A percentile compares a stretch with the other conserved stretches of the same genome.
These are phyloP conservation scores for Numida meleagris DNA, from an alignment of 2,113 vertebrate species.

Conservation along the genomic window DNA sequence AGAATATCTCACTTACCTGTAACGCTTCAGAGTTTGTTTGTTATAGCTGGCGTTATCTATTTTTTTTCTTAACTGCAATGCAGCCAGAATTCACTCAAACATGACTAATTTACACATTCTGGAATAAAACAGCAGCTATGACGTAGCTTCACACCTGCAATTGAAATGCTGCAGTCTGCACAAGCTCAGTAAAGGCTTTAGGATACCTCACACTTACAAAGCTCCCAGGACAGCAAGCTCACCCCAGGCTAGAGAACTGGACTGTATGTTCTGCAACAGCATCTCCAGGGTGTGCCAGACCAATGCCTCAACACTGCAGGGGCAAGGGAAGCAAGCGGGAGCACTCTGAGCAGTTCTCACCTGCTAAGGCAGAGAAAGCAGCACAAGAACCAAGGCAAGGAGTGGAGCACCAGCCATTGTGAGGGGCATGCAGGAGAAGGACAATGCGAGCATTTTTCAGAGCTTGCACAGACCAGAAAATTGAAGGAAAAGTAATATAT, in stretches of 20 bases:
- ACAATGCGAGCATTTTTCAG: not conserved
- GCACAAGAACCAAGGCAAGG: not conserved
- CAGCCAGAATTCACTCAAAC: not conserved
- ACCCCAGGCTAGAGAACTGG: not conserved
- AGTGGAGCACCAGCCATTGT: not conserved
- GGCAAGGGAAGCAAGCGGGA: not conserved
- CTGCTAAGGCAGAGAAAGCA: not conserved
- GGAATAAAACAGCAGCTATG: not conserved
- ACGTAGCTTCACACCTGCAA: not conserved
- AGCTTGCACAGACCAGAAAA: not conserved
- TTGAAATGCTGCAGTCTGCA: not conserved
- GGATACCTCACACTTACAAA: rapidly evolving
- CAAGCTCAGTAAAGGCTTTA: not conserved
- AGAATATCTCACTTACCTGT: not conserved
- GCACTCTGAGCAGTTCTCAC: not conserved
- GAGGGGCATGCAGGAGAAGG: not conserved
- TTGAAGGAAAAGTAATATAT: not conserved
- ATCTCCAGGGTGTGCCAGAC: not conserved
- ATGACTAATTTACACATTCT: not conserved
- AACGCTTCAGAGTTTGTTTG: not conserved
- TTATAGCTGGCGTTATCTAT: not conserved
- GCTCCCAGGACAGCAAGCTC: not conserved
- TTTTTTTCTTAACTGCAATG: not conserved
- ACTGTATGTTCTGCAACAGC: not conserved
- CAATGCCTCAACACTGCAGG: not conserved